phyloP scores from a whole-genome alignment of 1,140 invertebrate genomes.

The Sycobia sp. region DNA sequence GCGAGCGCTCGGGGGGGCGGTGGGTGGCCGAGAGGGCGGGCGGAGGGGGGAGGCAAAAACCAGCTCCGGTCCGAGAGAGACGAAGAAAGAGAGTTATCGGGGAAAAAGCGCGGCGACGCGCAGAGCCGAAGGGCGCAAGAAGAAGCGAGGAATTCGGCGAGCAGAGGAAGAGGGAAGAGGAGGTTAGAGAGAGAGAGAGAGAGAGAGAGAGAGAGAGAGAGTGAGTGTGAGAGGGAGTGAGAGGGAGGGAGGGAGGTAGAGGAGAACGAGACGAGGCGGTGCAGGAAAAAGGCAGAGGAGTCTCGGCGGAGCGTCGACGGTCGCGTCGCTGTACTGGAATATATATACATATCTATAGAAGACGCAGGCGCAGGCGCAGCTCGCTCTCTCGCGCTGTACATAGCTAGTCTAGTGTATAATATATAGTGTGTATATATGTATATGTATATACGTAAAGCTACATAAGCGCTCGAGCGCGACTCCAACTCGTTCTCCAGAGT shows the following conservation, averaged over 20 bases:
- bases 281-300: background rate
- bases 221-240: background rate
- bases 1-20: too few species aligned
- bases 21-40: background rate
- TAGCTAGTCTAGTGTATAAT: too few species aligned
- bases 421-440: background rate
- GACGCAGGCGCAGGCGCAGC: background rate
- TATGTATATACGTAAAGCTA: too few species aligned
- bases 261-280: background rate
- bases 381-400: background rate
- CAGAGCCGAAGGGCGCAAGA: too few species aligned
- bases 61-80: too few species aligned
- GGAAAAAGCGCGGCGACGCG: too few species aligned
- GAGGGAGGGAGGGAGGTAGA: background rate
- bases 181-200: background rate
- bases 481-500: slow-evolving; percentile 60
- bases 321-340: background rate
- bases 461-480: too few species aligned
- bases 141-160: too few species aligned
- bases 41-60: background rate
- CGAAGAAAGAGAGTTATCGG: too few species aligned
- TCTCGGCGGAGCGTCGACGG: background rate
- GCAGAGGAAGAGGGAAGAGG: too few species aligned
- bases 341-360: slow-evolving; percentile 2
- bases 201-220: background rate